phyloP scores from a whole-genome alignment of 1,140 invertebrate species.

The Trichonephila clavipes region DNA sequence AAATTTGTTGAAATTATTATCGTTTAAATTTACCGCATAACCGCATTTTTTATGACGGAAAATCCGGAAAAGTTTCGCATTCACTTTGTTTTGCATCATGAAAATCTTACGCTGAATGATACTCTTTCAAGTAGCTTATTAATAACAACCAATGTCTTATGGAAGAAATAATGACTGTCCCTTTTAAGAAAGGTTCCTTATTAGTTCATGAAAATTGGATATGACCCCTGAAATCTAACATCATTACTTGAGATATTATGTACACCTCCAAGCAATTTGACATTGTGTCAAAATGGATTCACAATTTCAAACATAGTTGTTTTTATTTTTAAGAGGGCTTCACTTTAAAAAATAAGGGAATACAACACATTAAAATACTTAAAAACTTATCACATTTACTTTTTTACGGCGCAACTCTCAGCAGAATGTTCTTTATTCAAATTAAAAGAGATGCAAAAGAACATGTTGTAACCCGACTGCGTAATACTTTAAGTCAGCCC shows the following conservation, averaged over 20 bases:
- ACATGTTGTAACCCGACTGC: neutral
- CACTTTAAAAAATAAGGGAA: neutral
- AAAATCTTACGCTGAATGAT: too few species aligned
- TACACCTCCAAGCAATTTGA: neutral
- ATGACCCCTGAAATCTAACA: neutral
- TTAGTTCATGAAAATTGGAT: too few species aligned
- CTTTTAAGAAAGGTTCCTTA: too few species aligned
- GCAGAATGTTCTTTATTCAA: neutral
- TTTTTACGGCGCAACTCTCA: neutral
- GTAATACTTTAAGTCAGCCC: conserved; percentile 4
- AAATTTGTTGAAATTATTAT: too few species aligned
- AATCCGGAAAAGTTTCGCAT: too few species aligned
- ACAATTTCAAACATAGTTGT: neutral
- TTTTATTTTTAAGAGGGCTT: neutral
- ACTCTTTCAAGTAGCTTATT: too few species aligned
- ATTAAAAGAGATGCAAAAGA: neutral
- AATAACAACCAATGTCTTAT: too few species aligned
- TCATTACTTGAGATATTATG: neutral
- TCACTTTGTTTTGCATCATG: too few species aligned
- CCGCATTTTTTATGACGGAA: too few species aligned
- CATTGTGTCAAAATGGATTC: neutral
- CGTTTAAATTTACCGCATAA: too few species aligned
- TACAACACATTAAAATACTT: neutral
- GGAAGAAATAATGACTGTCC: too few species aligned
- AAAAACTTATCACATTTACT: conserved; percentile 3